Evolutionary conservation across 2,113 vertebrate genomes (phyloP).

Genomic region (Cavia porcellus): DNA sequence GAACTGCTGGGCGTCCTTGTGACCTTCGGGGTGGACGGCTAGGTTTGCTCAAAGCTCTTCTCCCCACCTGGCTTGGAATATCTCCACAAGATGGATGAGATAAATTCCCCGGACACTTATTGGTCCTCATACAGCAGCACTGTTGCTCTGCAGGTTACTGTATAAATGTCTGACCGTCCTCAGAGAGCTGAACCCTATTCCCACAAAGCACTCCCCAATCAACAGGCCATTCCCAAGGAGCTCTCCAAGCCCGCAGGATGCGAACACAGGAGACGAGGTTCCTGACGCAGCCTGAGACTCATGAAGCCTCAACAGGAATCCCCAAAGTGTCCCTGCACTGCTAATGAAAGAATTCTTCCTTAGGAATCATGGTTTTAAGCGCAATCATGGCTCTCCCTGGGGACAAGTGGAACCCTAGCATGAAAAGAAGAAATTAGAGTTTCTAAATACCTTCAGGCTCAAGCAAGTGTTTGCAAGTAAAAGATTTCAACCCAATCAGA

Average conservation of each 20-base stretch:
- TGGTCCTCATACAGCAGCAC: background rate
- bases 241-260: slow-evolving; percentile 38
- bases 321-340: slow-evolving; percentile 13
- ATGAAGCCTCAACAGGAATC: slow-evolving; percentile 59
- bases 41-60: background rate
- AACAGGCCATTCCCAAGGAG: slow-evolving; percentile 5
- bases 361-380: background rate
- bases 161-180: slow-evolving; percentile 7
- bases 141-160: background rate
- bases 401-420: background rate
- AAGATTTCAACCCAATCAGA: slow-evolving; percentile 7
- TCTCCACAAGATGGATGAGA: background rate
- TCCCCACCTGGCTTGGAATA: background rate
- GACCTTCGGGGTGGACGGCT: background rate
- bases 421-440: background rate
- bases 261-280: slow-evolving; percentile 52
- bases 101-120: slow-evolving; percentile 10
- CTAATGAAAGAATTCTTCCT: slow-evolving; percentile 46
- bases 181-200: slow-evolving; percentile 21
- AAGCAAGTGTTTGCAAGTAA: background rate
- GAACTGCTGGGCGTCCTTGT: background rate
- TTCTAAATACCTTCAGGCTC: background rate
- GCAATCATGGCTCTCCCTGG: background rate
- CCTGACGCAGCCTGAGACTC: slow-evolving; percentile 77
- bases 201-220: slow-evolving; percentile 47